A percentile compares a stretch with the other conserved stretches of the same genome.
These are phyloP conservation scores for Criorhina ranunculi DNA, from an alignment of 2,888 invertebrate genomes.

Conservation along the genomic window DNA sequence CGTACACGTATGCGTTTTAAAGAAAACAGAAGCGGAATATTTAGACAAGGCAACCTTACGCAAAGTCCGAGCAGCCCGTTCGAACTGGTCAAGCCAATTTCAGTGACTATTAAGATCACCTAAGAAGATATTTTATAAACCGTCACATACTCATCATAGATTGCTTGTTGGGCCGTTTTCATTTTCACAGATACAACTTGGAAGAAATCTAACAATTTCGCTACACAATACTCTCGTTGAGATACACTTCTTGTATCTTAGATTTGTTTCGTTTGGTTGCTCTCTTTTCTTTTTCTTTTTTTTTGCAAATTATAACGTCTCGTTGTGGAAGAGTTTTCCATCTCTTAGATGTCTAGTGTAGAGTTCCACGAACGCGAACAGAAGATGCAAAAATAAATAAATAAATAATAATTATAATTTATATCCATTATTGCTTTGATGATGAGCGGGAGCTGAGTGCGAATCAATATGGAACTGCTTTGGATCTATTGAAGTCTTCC, in stretches of 20 bases:
- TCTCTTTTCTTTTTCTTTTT: constrained; percentile 42
- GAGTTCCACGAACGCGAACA: constrained; percentile 28
- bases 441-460: constrained; percentile 16
- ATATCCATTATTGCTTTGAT: constrained; percentile 33
- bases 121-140: constrained; percentile 76
- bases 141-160: constrained; percentile 78
- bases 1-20: constrained; percentile 18
- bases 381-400: constrained; percentile 36
- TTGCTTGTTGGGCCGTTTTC: constrained; percentile 65
- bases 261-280: constrained; percentile 37
- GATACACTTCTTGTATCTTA: constrained; percentile 6
- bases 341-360: constrained; percentile 33
- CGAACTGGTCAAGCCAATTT: constrained; percentile 83
- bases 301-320: constrained; percentile 47
- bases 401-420: constrained; percentile 52
- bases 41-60: constrained; percentile 79
- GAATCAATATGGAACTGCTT: constrained; percentile 16
- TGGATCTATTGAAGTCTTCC: background rate
- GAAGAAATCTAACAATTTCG: constrained; percentile 64
- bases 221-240: constrained; percentile 58
- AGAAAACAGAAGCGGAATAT: constrained; percentile 4
- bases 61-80: constrained; percentile 82
- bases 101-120: constrained; percentile 80
- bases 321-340: constrained; percentile 33
- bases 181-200: constrained; percentile 71